Evolutionary conservation across 1,140 invertebrate genomes (phyloP), one percentile per base, ranked within the genome.

Genomic region (Drosophila elegans): DNA sequence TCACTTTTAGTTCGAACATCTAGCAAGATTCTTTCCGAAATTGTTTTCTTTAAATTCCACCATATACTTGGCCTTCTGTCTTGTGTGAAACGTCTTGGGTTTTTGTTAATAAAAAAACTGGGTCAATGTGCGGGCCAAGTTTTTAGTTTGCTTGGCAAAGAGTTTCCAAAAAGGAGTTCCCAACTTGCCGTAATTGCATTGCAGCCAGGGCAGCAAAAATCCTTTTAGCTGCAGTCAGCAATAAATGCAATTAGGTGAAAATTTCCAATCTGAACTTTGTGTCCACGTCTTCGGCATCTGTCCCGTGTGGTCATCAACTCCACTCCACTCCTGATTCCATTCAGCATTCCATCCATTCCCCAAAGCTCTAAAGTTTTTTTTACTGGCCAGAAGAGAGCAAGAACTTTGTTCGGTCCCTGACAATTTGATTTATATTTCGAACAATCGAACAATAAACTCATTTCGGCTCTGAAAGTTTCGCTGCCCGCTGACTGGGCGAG

Each of bases 401-500:
- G 61, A 84, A 76, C 62, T 84, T 85, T 68, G 57, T 16, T 49
- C 55, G 57, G 16, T 34, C 72, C 29, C 56, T 62, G 55, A 71
- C 74, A 78, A 78, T 78, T 71, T 76, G 74, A 78, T 78, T 78
- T 78, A 78, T 78, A 77, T 77, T 77, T 79, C 76, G 16, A 21
- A 21, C 77, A 80, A 76, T 79, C 79, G 52, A 74, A 78, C 76
- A 79, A 66, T 78, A 78, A 78, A 78, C 68, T 78, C 78, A 80
- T 78, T 72, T 74, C 59, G 59, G 36, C 36, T 71, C 27, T 7
- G 9, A 71, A 72, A 72, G 66, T 72, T 72, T 42, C 13, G 41
- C 44, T 71, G 52, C 21, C 34, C 72, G n/a, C 60, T 57, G 39
- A 52, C 53, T 49, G 73, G 36, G 21, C 42, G 67, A 69, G 67